phyloP scores from a whole-genome alignment of 2,113 vertebrate genomes.

The Ptychochromis oligacanthus region DNA sequence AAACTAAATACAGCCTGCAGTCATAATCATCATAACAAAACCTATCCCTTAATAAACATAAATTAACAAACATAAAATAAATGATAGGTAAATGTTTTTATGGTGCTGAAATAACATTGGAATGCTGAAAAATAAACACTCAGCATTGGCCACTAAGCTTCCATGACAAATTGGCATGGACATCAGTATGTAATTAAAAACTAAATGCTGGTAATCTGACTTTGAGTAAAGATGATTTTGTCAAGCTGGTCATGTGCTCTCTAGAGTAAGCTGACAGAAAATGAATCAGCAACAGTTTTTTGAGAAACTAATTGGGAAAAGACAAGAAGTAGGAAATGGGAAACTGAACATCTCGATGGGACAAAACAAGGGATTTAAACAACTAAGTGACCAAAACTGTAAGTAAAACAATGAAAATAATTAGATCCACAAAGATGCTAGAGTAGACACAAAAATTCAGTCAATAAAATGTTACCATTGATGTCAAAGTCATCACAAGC shows the following conservation, averaged over 20 bases:
- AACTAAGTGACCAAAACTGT: background rate
- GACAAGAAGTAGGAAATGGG: no score
- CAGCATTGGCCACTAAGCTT: no score
- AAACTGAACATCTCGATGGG: background rate
- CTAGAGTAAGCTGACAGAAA: no score
- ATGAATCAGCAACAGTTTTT: background rate
- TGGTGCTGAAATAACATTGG: background rate
- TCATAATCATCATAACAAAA: background rate
- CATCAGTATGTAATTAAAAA: background rate
- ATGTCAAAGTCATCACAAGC: constrained; percentile 35
- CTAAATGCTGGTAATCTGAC: background rate
- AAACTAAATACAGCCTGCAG: background rate
- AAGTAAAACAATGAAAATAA: background rate
- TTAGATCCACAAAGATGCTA: background rate
- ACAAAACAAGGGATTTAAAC: rapidly evolving
- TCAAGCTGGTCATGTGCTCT: background rate
- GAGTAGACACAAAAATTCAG: background rate
- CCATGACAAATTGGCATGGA: background rate
- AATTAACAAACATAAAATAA: background rate
- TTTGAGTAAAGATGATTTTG: background rate
- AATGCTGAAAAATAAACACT: no score
- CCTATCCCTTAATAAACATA: no score
- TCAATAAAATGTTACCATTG: background rate
- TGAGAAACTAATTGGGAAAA: background rate
- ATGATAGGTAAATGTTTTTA: background rate